A percentile compares a stretch with the other conserved stretches of the same genome.
Conservation (phyloP, 2,113 vertebrate species). For the Porphyrio hochstetteri region DNA sequence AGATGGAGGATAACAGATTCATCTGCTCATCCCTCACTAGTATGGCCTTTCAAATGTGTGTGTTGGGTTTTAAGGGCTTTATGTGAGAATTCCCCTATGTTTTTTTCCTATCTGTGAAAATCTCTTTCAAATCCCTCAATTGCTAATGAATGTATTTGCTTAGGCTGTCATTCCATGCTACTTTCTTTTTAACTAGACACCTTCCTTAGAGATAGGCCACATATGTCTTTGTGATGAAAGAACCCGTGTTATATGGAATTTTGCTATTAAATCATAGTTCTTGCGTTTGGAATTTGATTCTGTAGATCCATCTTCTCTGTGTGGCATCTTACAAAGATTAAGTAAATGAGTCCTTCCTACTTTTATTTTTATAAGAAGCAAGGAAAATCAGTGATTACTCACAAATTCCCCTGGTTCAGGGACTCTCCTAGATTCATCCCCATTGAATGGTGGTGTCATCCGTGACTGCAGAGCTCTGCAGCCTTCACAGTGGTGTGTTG, state of each 20-base stretch:
- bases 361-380: not conserved
- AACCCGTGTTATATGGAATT: not conserved
- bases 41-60: not conserved
- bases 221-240: not conserved
- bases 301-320: not conserved
- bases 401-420: not conserved
- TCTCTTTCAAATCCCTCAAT: not conserved
- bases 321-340: not conserved
- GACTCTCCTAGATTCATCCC: not conserved
- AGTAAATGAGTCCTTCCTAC: not conserved
- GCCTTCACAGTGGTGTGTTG: accelerated
- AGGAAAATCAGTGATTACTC: not conserved
- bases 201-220: not conserved
- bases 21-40: not conserved
- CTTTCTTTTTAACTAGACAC: not conserved
- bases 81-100: not conserved
- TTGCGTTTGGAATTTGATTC: not conserved
- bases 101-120: not conserved
- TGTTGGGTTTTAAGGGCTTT: not conserved
- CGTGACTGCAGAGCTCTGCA: not conserved
- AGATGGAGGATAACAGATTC: not conserved
- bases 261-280: not conserved
- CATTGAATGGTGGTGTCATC: not conserved
- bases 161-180: not conserved
- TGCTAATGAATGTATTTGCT: not conserved